A percentile compares a stretch with the other conserved stretches of the same genome.
Conservation (phyloP, 2,797 vertebrate genomes). For the Morelia viridis region DNA sequence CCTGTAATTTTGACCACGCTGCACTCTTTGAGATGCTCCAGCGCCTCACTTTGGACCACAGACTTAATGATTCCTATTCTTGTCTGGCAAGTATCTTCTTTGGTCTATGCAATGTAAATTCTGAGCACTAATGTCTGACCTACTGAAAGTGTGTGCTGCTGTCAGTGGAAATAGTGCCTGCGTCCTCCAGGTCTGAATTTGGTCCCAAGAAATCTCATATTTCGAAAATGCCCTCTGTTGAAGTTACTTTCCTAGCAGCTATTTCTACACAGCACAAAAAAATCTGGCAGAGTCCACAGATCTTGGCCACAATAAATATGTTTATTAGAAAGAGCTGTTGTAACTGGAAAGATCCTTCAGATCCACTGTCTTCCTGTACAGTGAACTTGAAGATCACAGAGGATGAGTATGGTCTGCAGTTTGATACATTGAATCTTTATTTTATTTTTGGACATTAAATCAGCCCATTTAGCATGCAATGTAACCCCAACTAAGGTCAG, state of each 20-base stretch:
- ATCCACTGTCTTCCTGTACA: slow-evolving; percentile 37
- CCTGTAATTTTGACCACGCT: slow-evolving; percentile 97
- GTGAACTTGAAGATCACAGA: slow-evolving; percentile 8
- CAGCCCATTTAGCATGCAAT: neutral
- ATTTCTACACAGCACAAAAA: slow-evolving; percentile 41
- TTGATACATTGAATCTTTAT: slow-evolving; percentile 8
- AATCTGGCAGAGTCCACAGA: slow-evolving; percentile 31
- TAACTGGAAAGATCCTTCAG: slow-evolving; percentile 38
- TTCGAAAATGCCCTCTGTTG: slow-evolving; percentile 56
- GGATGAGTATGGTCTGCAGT: slow-evolving; percentile 32
- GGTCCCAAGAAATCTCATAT: slow-evolving; percentile 50
- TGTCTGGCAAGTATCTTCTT: slow-evolving; percentile 92
- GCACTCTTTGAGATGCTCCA: slow-evolving; percentile 97
- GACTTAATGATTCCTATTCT: slow-evolving; percentile 99
- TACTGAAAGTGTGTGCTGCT: slow-evolving; percentile 57
- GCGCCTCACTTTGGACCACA: slow-evolving; percentile 97
- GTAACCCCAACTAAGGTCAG: neutral
- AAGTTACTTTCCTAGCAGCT: slow-evolving; percentile 49
- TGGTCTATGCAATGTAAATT: slow-evolving; percentile 74
- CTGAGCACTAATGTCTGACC: slow-evolving; percentile 66
- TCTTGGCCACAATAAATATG: slow-evolving; percentile 19
- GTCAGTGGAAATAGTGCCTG: slow-evolving; percentile 55
- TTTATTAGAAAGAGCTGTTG: slow-evolving; percentile 36
- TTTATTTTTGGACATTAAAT: neutral
- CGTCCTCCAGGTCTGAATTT: slow-evolving; percentile 65